These are phyloP conservation scores for Atethmia centrago DNA, from an alignment of 2,888 invertebrate genomes.

Conservation along the genomic window DNA sequence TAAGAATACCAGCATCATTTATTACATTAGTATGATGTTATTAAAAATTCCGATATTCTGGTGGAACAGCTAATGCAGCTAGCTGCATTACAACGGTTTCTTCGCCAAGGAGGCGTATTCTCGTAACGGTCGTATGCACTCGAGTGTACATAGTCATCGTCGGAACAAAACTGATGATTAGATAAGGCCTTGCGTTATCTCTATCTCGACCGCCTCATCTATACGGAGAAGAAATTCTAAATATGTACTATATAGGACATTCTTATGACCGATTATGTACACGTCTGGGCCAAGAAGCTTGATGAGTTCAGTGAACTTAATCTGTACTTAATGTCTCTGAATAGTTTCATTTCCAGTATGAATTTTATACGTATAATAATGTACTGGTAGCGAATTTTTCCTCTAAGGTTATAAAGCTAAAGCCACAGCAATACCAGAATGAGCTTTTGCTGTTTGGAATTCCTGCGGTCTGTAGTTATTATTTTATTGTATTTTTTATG, in stretches of 20 bases:
- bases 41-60: conserved; percentile 57
- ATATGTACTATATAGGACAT: conserved; percentile 15
- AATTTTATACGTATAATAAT: too few relatives aligned
- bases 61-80: conserved; percentile 44
- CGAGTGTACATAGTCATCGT: conserved; percentile 53
- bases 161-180: conserved; percentile 70
- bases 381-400: neutral
- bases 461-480: conserved; percentile 37
- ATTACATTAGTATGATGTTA: conserved; percentile 63
- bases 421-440: conserved; percentile 20
- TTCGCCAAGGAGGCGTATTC: conserved; percentile 54
- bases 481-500: conserved; percentile 14
- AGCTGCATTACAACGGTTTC: conserved; percentile 67
- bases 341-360: conserved; percentile 5
- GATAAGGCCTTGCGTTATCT: conserved; percentile 70
- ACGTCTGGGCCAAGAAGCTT: neutral
- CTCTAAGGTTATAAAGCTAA: neutral
- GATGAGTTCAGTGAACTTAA: conserved; percentile 19
- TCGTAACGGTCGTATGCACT: conserved; percentile 56
- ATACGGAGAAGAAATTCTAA: conserved; percentile 44
- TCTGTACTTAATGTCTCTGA: conserved; percentile 11
- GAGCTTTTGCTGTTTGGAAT: conserved; percentile 30
- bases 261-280: conserved; percentile 15
- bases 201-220: conserved; percentile 60
- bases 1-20: conserved; percentile 53